A percentile compares a stretch with the other conserved stretches of the same genome.
Conservation (phyloP, 2,888 invertebrate genomes). For the Oxystoma pomonae region DNA sequence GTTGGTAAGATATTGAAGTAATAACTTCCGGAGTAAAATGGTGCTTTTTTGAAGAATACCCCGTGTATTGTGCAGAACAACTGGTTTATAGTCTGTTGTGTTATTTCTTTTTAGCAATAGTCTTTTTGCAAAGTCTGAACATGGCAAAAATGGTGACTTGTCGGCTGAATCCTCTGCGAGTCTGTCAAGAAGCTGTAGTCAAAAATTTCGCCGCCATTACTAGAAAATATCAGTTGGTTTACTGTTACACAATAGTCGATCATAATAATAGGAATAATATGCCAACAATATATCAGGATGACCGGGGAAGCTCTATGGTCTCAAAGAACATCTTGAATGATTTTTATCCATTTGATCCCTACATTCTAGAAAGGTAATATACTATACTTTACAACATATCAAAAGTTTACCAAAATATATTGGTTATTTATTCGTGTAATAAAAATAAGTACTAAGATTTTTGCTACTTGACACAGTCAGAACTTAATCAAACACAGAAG, state of each 20-base stretch:
- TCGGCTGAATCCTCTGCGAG: conserved; percentile 80
- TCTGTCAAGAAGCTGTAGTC: conserved; percentile 73
- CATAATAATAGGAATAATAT: conserved; percentile 66
- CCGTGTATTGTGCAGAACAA: too few relatives aligned
- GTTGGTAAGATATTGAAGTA: too few relatives aligned
- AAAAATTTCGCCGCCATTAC: conserved; percentile 79
- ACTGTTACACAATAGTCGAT: conserved; percentile 88
- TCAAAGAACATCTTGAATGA: conserved; percentile 50
- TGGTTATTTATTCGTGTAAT: too few relatives aligned
- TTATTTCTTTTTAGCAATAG: conserved; percentile 73
- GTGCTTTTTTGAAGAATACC: too few relatives aligned
- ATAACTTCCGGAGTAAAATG: too few relatives aligned
- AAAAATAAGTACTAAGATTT: too few relatives aligned
- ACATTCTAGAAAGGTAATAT: conserved; percentile 61
- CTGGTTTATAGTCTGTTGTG: too few relatives aligned
- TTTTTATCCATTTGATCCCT: conserved; percentile 92
- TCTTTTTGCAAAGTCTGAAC: conserved; percentile 77
- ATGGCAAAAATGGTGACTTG: conserved; percentile 82
- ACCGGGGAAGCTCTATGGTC: conserved; percentile 42
- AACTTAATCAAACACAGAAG: too few relatives aligned
- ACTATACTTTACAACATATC: not conserved
- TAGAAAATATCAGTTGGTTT: conserved; percentile 81
- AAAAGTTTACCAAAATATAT: not conserved
- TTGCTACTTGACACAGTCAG: not conserved
- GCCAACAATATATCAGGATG: conserved; percentile 55